Evolutionary conservation across 2,797 vertebrate species (phyloP).

Genomic region (Amblyopsis hoosieri): DNA sequence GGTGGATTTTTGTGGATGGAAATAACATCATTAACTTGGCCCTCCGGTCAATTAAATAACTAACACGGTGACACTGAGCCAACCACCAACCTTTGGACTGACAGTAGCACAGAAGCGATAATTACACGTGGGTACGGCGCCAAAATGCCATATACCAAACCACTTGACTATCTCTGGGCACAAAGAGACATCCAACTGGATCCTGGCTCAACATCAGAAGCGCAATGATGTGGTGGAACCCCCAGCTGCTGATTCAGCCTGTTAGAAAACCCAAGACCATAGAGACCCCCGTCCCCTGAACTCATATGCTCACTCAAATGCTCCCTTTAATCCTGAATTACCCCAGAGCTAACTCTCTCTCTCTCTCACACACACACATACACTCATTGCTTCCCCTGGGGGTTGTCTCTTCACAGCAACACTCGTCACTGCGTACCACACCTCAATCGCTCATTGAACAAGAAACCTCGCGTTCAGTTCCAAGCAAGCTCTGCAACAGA

Average conservation of each 20-base stretch:
- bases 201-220: conserved; percentile 62
- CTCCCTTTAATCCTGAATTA: conserved; percentile 59
- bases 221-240: conserved; percentile 62
- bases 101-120: no score
- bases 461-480: conserved; percentile 48
- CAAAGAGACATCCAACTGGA: conserved; percentile 55
- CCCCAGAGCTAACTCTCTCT: conserved; percentile 14
- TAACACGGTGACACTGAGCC: no score
- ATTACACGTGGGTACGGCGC: no score
- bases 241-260: conserved; percentile 62
- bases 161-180: no score
- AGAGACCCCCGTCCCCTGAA: conserved; percentile 50
- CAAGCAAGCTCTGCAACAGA: conserved; percentile 37
- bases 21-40: no score
- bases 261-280: conserved; percentile 65
- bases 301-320: conserved; percentile 31
- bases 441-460: conserved; percentile 55
- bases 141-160: no score
- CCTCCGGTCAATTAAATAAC: no score
- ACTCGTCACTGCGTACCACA: conserved; percentile 52
- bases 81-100: no score
- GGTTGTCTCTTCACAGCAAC: conserved; percentile 24
- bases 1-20: no score
- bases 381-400: conserved; percentile 36
- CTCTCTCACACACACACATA: conserved; percentile 38